Conservation (phyloP, 2,113 vertebrate genomes). For the Vidua macroura region DNA sequence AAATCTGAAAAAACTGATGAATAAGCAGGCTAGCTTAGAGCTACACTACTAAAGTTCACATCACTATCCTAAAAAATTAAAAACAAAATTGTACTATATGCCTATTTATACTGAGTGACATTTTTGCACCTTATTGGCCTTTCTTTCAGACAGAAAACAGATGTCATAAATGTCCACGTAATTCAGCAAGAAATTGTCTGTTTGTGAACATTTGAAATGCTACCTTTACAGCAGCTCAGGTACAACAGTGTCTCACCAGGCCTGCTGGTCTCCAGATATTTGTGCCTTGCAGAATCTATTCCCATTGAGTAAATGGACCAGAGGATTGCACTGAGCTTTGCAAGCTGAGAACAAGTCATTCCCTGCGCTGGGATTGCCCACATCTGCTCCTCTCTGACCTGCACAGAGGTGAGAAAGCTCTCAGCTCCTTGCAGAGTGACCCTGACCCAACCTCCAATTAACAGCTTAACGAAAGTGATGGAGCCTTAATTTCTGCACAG, state of each 20-base stretch:
- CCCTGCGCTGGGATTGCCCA: neutral
- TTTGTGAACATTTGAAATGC: neutral
- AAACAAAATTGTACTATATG: neutral
- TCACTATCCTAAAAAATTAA: neutral
- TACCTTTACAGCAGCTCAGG: neutral
- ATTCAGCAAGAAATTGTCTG: neutral
- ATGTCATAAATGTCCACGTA: neutral
- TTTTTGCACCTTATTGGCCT: neutral
- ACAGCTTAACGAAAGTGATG: neutral
- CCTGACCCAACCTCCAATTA: accelerated
- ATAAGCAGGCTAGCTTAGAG: neutral
- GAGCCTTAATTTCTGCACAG: neutral
- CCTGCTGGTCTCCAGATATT: neutral
- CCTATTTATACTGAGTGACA: neutral
- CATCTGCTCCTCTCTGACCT: neutral
- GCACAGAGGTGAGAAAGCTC: neutral
- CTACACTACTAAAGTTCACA: neutral
- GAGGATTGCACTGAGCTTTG: neutral
- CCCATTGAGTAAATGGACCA: neutral
- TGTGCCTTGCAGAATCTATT: neutral
- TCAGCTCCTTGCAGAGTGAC: neutral
- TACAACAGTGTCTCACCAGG: neutral
- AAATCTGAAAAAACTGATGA: neutral
- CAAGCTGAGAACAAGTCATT: neutral
- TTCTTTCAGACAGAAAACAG: neutral